These are phyloP conservation scores for Morphnarchus princeps DNA, from an alignment of 2,113 vertebrate genomes.

Conservation along the genomic window DNA sequence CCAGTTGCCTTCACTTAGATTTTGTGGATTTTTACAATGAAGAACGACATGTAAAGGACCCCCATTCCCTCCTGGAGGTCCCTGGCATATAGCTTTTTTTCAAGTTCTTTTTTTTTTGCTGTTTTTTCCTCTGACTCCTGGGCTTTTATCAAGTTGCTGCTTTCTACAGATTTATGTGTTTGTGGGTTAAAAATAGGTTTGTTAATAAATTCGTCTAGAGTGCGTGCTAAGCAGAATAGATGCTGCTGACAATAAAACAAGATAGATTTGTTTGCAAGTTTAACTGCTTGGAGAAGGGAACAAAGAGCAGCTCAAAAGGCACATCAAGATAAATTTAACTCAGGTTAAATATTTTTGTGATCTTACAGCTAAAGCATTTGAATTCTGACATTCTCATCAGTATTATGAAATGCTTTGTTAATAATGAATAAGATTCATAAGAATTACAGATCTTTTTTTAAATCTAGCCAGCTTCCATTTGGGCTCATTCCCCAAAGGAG, in stretches of 20 bases:
- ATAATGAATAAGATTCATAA: not conserved
- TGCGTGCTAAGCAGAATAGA: not conserved
- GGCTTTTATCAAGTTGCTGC: not conserved
- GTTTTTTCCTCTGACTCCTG: not conserved
- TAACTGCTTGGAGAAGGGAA: not conserved
- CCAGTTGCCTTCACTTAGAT: not conserved
- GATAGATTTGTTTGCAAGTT: not conserved
- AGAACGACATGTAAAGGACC: not conserved
- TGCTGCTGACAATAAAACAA: not conserved
- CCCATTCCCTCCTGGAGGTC: not conserved
- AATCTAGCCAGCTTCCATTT: not conserved
- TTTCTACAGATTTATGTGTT: not conserved
- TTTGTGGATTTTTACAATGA: not conserved
- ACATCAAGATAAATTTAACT: slow-evolving; percentile 3
- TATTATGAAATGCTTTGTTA: slow-evolving; percentile 6
- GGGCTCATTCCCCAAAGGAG: not conserved
- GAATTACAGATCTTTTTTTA: not conserved
- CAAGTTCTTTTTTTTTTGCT: not conserved
- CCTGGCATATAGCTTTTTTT: not conserved
- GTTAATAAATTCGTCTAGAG: not conserved
- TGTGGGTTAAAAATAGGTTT: not conserved
- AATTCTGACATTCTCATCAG: slow-evolving; percentile 6
- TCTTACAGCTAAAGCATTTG: not conserved
- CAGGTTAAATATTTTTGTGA: slow-evolving; percentile 39
- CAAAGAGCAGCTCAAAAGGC: slow-evolving; percentile 9